Evolutionary conservation across 35 echinoderm and acorn worm species (phyloP), one percentile per base, ranked within the genome.

Genomic region (Nesometra sesokonis): DNA sequence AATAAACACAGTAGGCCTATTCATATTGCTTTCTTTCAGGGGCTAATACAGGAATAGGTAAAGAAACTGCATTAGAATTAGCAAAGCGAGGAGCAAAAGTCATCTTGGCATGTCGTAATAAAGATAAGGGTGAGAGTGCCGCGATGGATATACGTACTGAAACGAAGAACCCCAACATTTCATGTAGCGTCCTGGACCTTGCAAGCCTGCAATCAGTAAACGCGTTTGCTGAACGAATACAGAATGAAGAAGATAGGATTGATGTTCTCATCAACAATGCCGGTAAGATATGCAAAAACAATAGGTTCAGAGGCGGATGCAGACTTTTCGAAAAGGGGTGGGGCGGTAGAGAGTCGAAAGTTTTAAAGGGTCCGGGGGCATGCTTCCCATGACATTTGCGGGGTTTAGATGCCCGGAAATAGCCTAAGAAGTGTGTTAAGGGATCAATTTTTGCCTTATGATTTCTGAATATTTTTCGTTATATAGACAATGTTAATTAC

Each of bases 261-360:
- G 91, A 97, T 76, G 82, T 97, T 29, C 89, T 97, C 1, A 57
- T 97, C 27, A 97, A 97, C 82, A 97, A 97, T 81, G 95, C 95
- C 83, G 95, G 95, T 97, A 87, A 76, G 88, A 67, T 86, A n/a
- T 30, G 13, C 9, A 30, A n/a, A n/a, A n/a, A n/a, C n/a, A n/a
- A n/a, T n/a, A n/a, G n/a, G n/a, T n/a, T n/a, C n/a, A n/a, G n/a
- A n/a, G n/a, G n/a, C n/a, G n/a, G n/a, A n/a, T n/a, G n/a, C n/a
- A n/a, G n/a, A n/a, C n/a, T n/a, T n/a, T n/a, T n/a, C n/a, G n/a
- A n/a, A n/a, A n/a, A n/a, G n/a, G 38, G 15, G 15, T 43, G 15
- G 38, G 38, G 4, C 4, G 38, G 5, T 43, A 15, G 4, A 4
- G 38, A 43, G 38, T 43, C 38, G 38, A 43, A 43, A 43, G n/a